Base-by-base conservation (phyloP, 2,888 invertebrate genomes). In the Mellilla xanthometata region DNA sequence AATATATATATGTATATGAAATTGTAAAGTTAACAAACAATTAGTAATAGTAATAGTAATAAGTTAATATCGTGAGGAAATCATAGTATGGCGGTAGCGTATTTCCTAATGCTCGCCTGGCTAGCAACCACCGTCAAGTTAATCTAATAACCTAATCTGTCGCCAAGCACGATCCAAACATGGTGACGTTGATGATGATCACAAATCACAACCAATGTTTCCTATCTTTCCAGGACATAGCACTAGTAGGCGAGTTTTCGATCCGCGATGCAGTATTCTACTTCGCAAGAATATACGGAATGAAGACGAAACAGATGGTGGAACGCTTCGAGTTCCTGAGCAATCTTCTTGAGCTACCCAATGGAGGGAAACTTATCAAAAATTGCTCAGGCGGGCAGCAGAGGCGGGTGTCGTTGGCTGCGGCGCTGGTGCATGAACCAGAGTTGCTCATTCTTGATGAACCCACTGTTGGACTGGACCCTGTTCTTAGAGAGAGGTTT, bases 381-480 rank as follows among this genome's bases (percentile, higher is more conserved):
- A 87, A 93, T 47, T 91, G 94, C 66, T 97, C 97, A 58, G 98
- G 98, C 3, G 98, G 98, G 0, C 97, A 98, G 76, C 96, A 97
- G 80, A 88, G 98, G 49, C 89, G 98, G 38, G 94, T 97, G 0
- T 97, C 97, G 0, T 93, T 98, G 56, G 97, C 97, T 0, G 95
- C 95, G 3, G 96, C 97, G 0, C 83, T 98, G 68, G 92, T 98
- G 0, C 97, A 97, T 68, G 95, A 94, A 58, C 97, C 98, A 0
- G 95, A 97, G 73, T 80, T 98, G 19, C 86, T 98, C 15, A 97
- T 98, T 49, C 81, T 98, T 62, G 98, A 98, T 68, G 98, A 98
- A 72, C 97, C 97, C 0, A 98, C 97, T 0, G 97, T 97, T n/a
- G 98, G 97, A 0, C 90, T 98, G 46, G 98, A 98, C 86, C 97